Conservation (phyloP, 2,888 invertebrate genomes). For the Globia sparganii region DNA sequence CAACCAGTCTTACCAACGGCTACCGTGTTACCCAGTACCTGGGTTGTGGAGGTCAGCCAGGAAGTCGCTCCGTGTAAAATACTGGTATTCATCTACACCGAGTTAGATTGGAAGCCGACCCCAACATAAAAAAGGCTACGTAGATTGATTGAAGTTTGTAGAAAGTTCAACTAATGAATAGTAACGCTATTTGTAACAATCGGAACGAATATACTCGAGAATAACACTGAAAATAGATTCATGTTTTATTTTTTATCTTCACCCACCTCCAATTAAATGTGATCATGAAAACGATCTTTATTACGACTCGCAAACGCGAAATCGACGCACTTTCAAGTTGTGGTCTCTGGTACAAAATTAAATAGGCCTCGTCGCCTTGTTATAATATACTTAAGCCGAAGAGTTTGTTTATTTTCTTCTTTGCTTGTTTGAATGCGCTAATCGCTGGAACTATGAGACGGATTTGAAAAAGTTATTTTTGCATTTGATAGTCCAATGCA, state of each 20-base stretch:
- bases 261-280: not conserved
- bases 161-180: not conserved
- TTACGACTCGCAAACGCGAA: not conserved
- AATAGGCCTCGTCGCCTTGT: not conserved
- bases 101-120: not conserved
- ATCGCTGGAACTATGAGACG: too few species aligned
- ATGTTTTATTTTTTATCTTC: not conserved
- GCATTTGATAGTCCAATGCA: too few species aligned
- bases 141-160: not conserved
- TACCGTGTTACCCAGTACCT: not conserved
- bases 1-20: not conserved
- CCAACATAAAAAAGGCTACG: not conserved
- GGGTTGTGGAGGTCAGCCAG: not conserved
- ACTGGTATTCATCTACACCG: not conserved
- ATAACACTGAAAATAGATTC: not conserved
- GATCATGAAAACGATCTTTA: conserved; percentile 3
- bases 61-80: not conserved
- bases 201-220: not conserved
- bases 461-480: too few species aligned
- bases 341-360: not conserved
- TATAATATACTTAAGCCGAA: not conserved
- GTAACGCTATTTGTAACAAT: not conserved
- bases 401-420: too few species aligned
- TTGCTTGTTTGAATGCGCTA: too few species aligned
- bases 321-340: not conserved